Evolutionary conservation across 2,888 invertebrate species (phyloP).

Genomic region (Bellardia bayeri): DNA sequence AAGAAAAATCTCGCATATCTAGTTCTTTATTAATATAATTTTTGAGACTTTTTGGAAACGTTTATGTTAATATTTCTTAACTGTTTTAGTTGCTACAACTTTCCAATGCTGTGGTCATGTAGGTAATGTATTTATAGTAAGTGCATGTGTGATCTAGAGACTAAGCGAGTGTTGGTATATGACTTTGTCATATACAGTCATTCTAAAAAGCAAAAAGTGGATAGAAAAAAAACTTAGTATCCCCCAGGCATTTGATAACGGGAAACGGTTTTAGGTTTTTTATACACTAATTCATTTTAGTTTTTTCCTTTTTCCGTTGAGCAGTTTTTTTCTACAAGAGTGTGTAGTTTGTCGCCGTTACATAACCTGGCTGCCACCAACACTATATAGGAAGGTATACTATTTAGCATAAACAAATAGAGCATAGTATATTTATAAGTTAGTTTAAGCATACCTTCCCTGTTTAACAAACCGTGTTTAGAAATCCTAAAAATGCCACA

Average conservation of each 20-base stretch:
- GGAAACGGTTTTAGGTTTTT: constrained; percentile 63
- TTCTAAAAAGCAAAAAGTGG: constrained; percentile 41
- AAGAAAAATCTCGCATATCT: too few species aligned
- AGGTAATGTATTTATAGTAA: constrained; percentile 17
- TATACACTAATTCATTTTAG: constrained; percentile 33
- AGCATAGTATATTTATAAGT: neutral
- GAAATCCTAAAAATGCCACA: constrained; percentile 35
- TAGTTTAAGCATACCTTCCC: constrained; percentile 1
- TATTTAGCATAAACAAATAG: neutral
- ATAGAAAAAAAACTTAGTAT: constrained; percentile 18
- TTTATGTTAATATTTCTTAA: too few species aligned
- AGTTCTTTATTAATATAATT: too few species aligned
- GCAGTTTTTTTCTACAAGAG: neutral
- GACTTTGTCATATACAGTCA: constrained; percentile 68
- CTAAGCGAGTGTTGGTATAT: constrained; percentile 43
- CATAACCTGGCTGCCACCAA: constrained; percentile 4
- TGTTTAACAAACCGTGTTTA: neutral
- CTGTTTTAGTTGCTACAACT: too few species aligned
- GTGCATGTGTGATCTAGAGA: neutral
- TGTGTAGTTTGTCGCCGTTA: constrained; percentile 34
- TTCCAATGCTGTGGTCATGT: too few species aligned
- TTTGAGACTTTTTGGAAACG: too few species aligned
- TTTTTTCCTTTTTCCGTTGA: constrained; percentile 50
- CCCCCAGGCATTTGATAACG: constrained; percentile 71
- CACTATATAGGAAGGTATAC: constrained; percentile 9